A percentile compares a stretch with the other conserved stretches of the same genome.
Evolutionary conservation across 1,140 invertebrate species (phyloP).

Genomic region (Diorhabda carinulata): DNA sequence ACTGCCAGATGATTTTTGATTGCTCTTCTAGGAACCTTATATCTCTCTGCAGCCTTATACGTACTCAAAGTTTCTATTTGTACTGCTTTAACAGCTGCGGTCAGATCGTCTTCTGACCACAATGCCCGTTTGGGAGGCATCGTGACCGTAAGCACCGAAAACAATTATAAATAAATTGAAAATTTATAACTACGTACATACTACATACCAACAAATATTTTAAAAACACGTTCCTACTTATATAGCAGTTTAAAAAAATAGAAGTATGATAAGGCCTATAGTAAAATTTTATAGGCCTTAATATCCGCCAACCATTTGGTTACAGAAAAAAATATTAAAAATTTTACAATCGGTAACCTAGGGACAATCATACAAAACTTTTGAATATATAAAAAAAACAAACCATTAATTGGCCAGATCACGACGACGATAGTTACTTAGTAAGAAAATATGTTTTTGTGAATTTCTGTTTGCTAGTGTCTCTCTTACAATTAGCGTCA

Average conservation of each 20-base stretch:
- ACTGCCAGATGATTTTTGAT: constrained; percentile 7
- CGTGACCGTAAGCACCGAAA: too few species aligned
- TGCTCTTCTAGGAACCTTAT: neutral
- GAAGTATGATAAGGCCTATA: neutral
- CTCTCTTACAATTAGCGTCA: too few species aligned
- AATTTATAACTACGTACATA: neutral
- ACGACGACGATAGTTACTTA: too few species aligned
- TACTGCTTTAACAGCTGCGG: constrained; percentile 5
- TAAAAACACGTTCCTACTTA: too few species aligned
- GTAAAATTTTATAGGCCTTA: neutral
- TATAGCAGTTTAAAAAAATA: neutral
- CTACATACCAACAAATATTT: too few species aligned
- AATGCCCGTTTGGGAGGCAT: neutral
- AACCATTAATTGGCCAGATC: too few species aligned
- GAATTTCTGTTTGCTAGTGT: too few species aligned
- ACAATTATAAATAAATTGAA: neutral
- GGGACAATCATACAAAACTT: too few species aligned
- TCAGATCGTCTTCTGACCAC: neutral
- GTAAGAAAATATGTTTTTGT: too few species aligned
- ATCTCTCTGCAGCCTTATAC: neutral
- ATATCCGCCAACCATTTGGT: neutral
- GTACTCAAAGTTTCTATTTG: constrained; percentile 3
- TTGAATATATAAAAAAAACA: too few species aligned
- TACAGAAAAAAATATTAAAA: too few species aligned
- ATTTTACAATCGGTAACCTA: too few species aligned